Evolutionary conservation across 2,888 invertebrate species (phyloP).

Genomic region (Hypena proboscidalis): DNA sequence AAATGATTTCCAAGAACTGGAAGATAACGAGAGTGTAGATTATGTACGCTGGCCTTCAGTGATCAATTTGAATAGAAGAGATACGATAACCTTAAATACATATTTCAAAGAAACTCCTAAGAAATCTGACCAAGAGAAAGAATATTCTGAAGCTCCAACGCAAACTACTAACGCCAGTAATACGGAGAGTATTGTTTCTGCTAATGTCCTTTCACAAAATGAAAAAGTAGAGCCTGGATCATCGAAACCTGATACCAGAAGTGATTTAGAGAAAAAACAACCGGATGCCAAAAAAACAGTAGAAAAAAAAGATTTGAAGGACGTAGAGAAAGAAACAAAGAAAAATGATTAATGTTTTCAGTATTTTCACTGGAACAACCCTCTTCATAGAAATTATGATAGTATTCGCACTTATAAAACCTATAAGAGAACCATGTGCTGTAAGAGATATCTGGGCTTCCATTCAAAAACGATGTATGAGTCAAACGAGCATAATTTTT

Average conservation of each 20-base stretch:
- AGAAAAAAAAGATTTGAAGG: not conserved
- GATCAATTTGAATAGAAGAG: slow-evolving; percentile 49
- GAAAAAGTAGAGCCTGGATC: too few relatives aligned
- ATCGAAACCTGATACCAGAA: too few relatives aligned
- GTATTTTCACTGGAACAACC: slow-evolving; percentile 42
- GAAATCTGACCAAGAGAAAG: not conserved
- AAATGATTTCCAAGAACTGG: slow-evolving; percentile 30
- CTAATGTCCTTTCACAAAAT: too few relatives aligned
- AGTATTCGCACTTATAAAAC: slow-evolving; percentile 62
- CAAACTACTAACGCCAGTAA: slow-evolving; percentile 1
- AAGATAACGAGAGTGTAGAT: slow-evolving; percentile 14
- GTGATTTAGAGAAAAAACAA: too few relatives aligned
- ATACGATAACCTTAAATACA: slow-evolving; percentile 44
- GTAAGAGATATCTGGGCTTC: slow-evolving; percentile 60
- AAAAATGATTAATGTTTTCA: slow-evolving; percentile 62
- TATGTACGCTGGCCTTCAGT: slow-evolving; percentile 55
- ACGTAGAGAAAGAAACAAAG: slow-evolving; percentile 7
- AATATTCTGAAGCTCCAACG: too few relatives aligned
- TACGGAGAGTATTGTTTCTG: too few relatives aligned
- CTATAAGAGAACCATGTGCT: slow-evolving; percentile 55
- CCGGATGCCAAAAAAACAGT: not conserved
- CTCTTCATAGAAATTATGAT: slow-evolving; percentile 54
- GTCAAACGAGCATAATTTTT: slow-evolving; percentile 42
- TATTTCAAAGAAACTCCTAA: slow-evolving; percentile 44
- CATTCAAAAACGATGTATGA: slow-evolving; percentile 36